Base-by-base conservation (phyloP, 2,888 invertebrate species). In the Argyra leucocephala region DNA sequence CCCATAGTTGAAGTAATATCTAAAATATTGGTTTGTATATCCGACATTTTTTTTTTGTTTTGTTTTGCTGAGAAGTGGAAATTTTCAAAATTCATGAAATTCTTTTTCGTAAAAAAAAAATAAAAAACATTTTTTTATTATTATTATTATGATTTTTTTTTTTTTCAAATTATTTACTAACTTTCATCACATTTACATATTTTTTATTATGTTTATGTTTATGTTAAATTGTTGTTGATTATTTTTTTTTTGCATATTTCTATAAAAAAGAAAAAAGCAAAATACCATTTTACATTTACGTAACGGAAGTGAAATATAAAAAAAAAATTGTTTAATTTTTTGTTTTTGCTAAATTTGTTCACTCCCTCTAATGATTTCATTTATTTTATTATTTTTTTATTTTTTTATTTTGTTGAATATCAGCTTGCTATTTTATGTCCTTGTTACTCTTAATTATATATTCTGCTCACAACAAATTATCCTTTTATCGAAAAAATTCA, bases 51-150 rank as follows among this genome's bases (percentile, higher is more conserved):
- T n/a, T n/a, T n/a, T n/a, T n/a, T n/a, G n/a, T n/a, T n/a, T n/a
- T n/a, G n/a, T n/a, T n/a, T n/a, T n/a, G n/a, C 9, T 31, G 31
- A 31, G 12, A 12, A 10, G 31, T 31, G 31, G 31, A 48, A 15
- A 48, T 18, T 48, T 48, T 48, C 18, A 48, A 48, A 48, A 48
- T 48, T 48, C 48, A 48, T 48, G 48, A 48, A 48, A 48, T 48
- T 48, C 15, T 18, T 18, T 48, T n/a, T 48, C 48, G 48, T 48
- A 18, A 18, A 15, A n/a, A n/a, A n/a, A n/a, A n/a, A n/a, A n/a
- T n/a, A n/a, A n/a, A n/a, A 18, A 5, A n/a, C 37, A 48, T 48
- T 18, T 48, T 48, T 48, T 31, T 31, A 6, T n/a, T n/a, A n/a
- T n/a, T n/a, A 31, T 7, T 31, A 7, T 31, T 31, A 7, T 31